Percentiles rank a stretch among this genome's conserved stretches.
These are phyloP conservation scores for Zoroaster sp. DNA, from an alignment of 53 echinoderm and acorn worm genomes.

Conservation along the genomic window DNA sequence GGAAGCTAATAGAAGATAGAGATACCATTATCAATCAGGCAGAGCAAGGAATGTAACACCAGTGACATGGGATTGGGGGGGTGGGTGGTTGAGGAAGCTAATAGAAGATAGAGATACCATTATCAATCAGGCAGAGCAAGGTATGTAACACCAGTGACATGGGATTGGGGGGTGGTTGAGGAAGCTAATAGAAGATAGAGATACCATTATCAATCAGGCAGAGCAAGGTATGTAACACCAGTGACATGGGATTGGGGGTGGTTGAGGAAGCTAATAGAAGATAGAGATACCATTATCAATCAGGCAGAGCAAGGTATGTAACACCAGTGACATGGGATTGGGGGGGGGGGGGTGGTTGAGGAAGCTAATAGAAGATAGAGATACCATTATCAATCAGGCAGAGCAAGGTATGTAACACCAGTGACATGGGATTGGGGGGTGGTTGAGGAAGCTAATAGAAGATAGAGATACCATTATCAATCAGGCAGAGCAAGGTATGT, in stretches of 20 bases:
- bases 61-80: background rate
- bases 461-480: slow-evolving; percentile 44
- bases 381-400: slow-evolving; percentile 30
- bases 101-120: slow-evolving; percentile 38
- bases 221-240: slow-evolving; percentile 57
- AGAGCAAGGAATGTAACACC: slow-evolving; percentile 56
- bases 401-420: slow-evolving; percentile 57
- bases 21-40: slow-evolving; percentile 38
- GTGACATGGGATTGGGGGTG: background rate
- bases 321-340: background rate
- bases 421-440: background rate
- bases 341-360: slow-evolving; percentile 17
- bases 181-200: slow-evolving; percentile 44
- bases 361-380: slow-evolving; percentile 44
- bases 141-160: slow-evolving; percentile 5
- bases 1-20: slow-evolving; percentile 42
- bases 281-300: slow-evolving; percentile 42
- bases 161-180: slow-evolving; percentile 19
- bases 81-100: slow-evolving; percentile 28
- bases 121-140: slow-evolving; percentile 56
- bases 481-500: slow-evolving; percentile 61
- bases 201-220: slow-evolving; percentile 30
- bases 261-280: slow-evolving; percentile 35
- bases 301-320: slow-evolving; percentile 60
- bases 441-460: slow-evolving; percentile 36